phyloP scores from a whole-genome alignment of 2,888 invertebrate genomes.

The Drosophila picticornis region DNA sequence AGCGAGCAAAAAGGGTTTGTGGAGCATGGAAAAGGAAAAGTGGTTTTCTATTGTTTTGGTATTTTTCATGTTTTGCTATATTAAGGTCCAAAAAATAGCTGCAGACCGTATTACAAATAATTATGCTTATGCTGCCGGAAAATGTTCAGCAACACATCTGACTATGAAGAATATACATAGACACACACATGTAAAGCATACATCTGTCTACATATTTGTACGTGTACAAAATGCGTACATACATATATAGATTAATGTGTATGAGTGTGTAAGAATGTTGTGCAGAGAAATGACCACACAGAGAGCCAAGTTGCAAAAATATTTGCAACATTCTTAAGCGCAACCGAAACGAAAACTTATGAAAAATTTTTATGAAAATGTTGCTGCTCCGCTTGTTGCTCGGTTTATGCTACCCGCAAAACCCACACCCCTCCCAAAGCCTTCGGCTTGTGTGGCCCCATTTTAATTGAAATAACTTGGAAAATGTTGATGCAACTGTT shows the following conservation, averaged over 20 bases:
- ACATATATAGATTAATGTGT: constrained; percentile 9
- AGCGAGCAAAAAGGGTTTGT: neutral
- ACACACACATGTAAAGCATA: neutral
- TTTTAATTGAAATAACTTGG: constrained; percentile 74
- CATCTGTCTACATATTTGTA: constrained; percentile 4
- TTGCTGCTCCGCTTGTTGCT: constrained; percentile 33
- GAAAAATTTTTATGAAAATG: constrained; percentile 76
- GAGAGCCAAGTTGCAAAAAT: constrained; percentile 63
- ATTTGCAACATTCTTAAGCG: constrained; percentile 75
- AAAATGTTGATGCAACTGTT: constrained; percentile 51
- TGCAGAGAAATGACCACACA: constrained; percentile 67
- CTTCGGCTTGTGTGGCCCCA: constrained; percentile 47
- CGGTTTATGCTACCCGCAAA: neutral
- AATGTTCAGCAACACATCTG: constrained; percentile 48
- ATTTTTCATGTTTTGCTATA: constrained; percentile 23
- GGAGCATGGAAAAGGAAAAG: neutral
- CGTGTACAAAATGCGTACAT: constrained; percentile 1
- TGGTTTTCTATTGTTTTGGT: constrained; percentile 13
- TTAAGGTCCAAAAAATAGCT: constrained; percentile 44
- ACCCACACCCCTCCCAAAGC: neutral
- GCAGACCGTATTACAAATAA: constrained; percentile 71
- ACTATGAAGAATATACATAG: constrained; percentile 5
- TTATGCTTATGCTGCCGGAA: constrained; percentile 69
- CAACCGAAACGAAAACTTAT: constrained; percentile 78
- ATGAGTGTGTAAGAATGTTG: constrained; percentile 22